Evolutionary conservation across 2,797 vertebrate genomes (phyloP), one percentile per base, ranked within the genome.

Genomic region (Strix occidentalis): DNA sequence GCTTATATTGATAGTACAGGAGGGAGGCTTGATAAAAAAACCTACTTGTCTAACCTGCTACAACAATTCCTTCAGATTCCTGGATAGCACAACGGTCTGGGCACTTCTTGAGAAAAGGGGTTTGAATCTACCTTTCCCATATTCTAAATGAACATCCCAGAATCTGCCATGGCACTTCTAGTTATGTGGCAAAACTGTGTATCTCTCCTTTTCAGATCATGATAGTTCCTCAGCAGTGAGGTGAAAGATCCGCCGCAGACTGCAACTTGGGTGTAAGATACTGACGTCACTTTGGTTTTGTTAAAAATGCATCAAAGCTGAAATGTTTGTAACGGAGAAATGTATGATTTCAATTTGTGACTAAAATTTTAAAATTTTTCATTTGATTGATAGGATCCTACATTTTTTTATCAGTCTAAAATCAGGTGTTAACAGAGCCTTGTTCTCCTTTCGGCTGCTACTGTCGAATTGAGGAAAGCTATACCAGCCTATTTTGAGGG

Each of bases 331-430:
- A 35, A 25, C n/a, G 31, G 37, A 56, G 8, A 78, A 78, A 87
- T 43, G 16, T 31, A 29, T 46, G 0, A 28, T 43, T 91, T 63
- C 58, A 33, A 83, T 77, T 91, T 51, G 9, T 68, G 28, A 77
- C 20, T 46, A 74, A 76, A 28, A 6, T 21, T 54, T 77, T 19
- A 1, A 0, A 2, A 1, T 28, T 45, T 75, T 61, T 46, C 0
- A 6, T 80, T 76, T 78, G 1, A 31, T 61, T 53, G 14, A 20
- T n/a, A 75, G 5, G 23, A 43, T 66, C 43, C 6, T 37, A 18
- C 10, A 25, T 64, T 31, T 60, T 76, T n/a, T 51, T 76, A 3
- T 58, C 26, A 13, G 6, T 87, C 26, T 74, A 74, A 85, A 77
- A 57, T 45, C 24, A 37, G 8, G 2, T 75, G 17, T 70, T 72